Evolutionary conservation across 2,888 invertebrate genomes (phyloP), one percentile per base, ranked within the genome.

Genomic region (Villa cingulata): DNA sequence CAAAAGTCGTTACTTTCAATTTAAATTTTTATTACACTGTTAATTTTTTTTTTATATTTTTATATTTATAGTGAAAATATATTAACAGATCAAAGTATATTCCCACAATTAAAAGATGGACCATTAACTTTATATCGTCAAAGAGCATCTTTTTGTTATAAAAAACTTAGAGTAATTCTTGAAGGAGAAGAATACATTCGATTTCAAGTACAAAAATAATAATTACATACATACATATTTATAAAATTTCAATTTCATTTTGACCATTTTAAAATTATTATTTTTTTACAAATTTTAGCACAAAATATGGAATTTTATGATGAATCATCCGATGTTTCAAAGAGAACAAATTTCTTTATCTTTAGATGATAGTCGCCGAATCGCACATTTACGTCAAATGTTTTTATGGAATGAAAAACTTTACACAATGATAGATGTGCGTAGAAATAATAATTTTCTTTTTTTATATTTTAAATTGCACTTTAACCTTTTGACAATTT

Each of bases 391-490:
- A 56, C 70, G 78, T 53, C 74, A 76, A 68, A 78, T 81, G 55
- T 70, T 76, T n/a, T 62, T 85, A 16, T 75, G 76, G 59, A 75
- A 80, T 55, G 77, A 81, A 60, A 70, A 81, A 38, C 74, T 85
- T 46, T 65, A 60, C 46, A 58, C 57, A 5, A 38, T 62, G 2
- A 55, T 61, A 16, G 41, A 48, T 17, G 88, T 77, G 84, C 64
- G 77, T 80, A 63, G 74, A 91, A 42, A 41, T 90, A 92, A 63
- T 85, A 86, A 0, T 65, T 88, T 14, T 92, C 88, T 62, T 76
- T 81, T 10, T 78, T 80, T 56, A n/a, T n/a, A n/a, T 71, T 75
- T 10, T 68, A 72, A 29, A 70, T 72, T 16, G 77, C 80, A 0
- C 76, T 23, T 23, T 17, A n/a, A n/a, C 10, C 17, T 20, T 39